Base-by-base conservation (phyloP, 2,888 invertebrate species). In the Camponotus fellah region DNA sequence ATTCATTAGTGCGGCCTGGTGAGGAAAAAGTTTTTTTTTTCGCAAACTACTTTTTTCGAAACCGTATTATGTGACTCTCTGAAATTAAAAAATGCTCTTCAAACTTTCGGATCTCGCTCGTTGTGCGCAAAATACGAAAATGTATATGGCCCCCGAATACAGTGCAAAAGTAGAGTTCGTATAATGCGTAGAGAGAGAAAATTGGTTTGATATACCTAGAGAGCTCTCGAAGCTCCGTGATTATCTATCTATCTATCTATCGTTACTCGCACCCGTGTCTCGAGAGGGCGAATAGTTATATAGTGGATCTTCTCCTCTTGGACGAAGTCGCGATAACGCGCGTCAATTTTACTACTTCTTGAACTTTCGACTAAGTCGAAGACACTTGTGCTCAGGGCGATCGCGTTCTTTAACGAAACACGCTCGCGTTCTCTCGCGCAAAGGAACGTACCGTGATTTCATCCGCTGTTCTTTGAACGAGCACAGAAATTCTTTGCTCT, bases 141-240 rank as follows among this genome's bases (percentile, higher is more conserved):
- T 53, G 60, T 46, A 80, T 46, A n/a, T 68, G 69, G 58, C 58
- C 46, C 17, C 69, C 21, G 60, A n/a, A 69, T 34, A 26, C 21
- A 17, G 58, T 12, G 58, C 60, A 34, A 12, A 46, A 69, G 43
- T 46, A 26, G 26, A 26, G 46, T 21, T 69, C 43, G 17, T 46
- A 60, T 26, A 71, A 46, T 26, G 17, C 60, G 21, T 40, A 40
- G 14, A 71, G 43, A 43, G 43, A 43, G 46, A 62, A 80, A 71
- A 80, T 80, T 80, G 60, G 8, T 80, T 71, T 60, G 79, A 80
- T 60, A 49, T 71, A 71, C 37, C 72, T 69, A 62, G 26, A n/a
- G 53, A 53, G 53, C n/a, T 46, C 40, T 71, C 34, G 60, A 60
- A 58, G 69, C 69, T 79, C 58, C 43, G 58, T 60, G n/a, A 49